Percentiles rank a stretch among this genome's conserved stretches.
Conservation (phyloP, 2,888 invertebrate genomes). For the Oasisia sp. region DNA sequence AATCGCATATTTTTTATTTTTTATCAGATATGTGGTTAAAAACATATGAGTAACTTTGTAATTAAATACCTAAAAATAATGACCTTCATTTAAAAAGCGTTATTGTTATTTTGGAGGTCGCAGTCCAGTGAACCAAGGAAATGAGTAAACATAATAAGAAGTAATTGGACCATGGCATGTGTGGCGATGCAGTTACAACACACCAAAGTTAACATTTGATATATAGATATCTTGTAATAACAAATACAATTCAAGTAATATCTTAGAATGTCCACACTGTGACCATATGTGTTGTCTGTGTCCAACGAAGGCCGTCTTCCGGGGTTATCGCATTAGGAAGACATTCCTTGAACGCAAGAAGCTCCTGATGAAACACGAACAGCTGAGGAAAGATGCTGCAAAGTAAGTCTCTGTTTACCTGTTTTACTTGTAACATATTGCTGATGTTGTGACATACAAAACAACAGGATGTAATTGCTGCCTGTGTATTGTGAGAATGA, state of each 20-base stretch:
- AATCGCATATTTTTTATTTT: too few species aligned
- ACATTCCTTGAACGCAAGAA: slow-evolving; percentile 63
- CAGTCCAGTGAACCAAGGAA: too few species aligned
- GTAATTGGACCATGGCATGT: too few species aligned
- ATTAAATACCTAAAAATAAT: too few species aligned
- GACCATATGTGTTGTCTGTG: slow-evolving; percentile 19
- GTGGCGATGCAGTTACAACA: too few species aligned
- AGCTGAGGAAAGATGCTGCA: slow-evolving; percentile 62
- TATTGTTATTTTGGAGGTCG: too few species aligned
- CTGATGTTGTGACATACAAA: background rate
- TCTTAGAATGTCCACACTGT: background rate
- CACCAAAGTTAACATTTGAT: too few species aligned
- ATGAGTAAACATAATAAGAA: too few species aligned
- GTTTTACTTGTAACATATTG: background rate
- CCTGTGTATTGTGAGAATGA: background rate
- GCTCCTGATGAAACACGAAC: slow-evolving; percentile 64
- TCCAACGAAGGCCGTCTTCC: slow-evolving; percentile 57
- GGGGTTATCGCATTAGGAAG: slow-evolving; percentile 61
- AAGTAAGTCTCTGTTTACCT: slow-evolving; percentile 44
- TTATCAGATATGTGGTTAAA: too few species aligned
- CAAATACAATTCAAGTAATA: background rate
- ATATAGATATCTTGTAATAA: background rate
- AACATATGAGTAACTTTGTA: too few species aligned
- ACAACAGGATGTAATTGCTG: background rate
- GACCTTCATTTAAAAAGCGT: too few species aligned